These are phyloP conservation scores for Gallirallus australis DNA, from an alignment of 2,797 vertebrate species.

Conservation along the genomic window DNA sequence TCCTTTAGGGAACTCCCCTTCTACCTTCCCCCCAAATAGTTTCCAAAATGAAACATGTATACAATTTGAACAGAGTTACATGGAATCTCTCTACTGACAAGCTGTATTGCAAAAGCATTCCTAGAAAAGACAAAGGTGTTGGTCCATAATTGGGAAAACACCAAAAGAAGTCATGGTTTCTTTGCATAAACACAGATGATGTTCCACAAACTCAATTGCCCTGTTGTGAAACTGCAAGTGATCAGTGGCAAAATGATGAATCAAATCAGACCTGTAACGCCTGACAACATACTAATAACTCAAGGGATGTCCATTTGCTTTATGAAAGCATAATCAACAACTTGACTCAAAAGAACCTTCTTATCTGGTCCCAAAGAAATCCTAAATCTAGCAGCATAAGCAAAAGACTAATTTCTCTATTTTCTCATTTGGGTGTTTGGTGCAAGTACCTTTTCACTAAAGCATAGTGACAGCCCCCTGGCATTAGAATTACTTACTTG, in stretches of 20 bases:
- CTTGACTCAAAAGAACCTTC: not conserved
- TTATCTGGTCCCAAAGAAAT: not conserved
- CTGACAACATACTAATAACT: not conserved
- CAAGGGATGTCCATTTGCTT: not conserved
- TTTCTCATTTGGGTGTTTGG: not conserved
- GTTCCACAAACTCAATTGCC: not conserved
- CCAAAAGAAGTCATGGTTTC: not conserved
- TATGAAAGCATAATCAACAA: not conserved
- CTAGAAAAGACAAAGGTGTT: not conserved
- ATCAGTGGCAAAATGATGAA: not conserved
- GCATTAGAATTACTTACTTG: slow-evolving; percentile 84
- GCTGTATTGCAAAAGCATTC: not conserved
- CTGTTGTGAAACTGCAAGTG: not conserved
- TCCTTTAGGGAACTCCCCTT: not conserved
- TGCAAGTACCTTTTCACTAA: not conserved
- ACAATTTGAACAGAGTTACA: not conserved
- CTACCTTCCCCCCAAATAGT: accelerated
- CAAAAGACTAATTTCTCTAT: not conserved
- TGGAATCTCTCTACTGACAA: not conserved
- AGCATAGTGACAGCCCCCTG: not conserved
- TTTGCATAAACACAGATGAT: not conserved
- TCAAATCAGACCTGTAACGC: not conserved
- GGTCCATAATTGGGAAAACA: not conserved
- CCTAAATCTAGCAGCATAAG: not conserved
- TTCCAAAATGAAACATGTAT: not conserved